Percentiles rank a stretch among this genome's conserved stretches.
These are phyloP conservation scores for Miniopterus natalensis DNA, from an alignment of 2,113 vertebrate species.

Conservation along the genomic window DNA sequence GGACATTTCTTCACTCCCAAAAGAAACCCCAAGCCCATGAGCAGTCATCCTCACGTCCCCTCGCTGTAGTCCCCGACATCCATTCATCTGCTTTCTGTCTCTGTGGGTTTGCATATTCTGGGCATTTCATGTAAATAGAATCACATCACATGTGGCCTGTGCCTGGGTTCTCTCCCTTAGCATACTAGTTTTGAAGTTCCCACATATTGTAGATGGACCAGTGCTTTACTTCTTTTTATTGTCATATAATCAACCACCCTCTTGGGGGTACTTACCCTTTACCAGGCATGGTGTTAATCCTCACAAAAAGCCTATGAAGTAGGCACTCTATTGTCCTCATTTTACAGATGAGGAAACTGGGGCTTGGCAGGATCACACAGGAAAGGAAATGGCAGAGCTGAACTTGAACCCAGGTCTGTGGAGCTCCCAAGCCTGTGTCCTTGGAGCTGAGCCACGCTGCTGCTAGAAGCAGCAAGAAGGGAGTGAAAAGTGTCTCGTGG, in stretches of 20 bases:
- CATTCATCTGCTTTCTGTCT: background rate
- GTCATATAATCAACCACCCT: background rate
- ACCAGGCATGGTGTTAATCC: background rate
- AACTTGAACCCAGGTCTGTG: background rate
- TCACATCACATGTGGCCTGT: background rate
- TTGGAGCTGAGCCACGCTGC: fast-evolving
- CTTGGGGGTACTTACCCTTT: background rate
- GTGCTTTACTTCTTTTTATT: background rate
- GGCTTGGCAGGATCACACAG: background rate
- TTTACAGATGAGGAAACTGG: background rate
- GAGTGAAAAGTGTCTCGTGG: background rate
- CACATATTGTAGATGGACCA: background rate
- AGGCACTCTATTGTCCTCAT: background rate
- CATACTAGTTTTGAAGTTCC: background rate
- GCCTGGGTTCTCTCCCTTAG: background rate
- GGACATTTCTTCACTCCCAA: background rate
- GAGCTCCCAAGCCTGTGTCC: background rate
- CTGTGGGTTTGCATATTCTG: background rate
- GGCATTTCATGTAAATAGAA: background rate
- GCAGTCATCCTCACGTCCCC: background rate
- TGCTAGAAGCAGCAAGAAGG: background rate
- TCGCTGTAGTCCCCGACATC: background rate
- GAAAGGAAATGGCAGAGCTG: background rate
- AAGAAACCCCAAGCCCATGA: background rate
- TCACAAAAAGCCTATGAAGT: background rate